These are phyloP conservation scores for Neoitamus cyanurus DNA, from an alignment of 2,888 invertebrate species.

Conservation along the genomic window DNA sequence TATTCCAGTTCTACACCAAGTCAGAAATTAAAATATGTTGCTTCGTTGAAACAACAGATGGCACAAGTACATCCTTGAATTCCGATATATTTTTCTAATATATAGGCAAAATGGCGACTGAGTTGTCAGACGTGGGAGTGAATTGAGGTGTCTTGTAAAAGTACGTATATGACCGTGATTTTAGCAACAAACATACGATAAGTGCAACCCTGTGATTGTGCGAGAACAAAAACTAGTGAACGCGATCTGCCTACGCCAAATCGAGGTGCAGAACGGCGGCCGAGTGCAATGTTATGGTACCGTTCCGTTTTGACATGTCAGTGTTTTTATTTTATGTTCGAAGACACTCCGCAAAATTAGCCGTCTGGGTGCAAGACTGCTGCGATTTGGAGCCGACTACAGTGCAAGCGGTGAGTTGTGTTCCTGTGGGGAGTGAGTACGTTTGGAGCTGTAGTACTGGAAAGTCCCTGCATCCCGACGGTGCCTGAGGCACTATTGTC, in stretches of 20 bases:
- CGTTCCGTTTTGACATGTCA: conserved; percentile 47
- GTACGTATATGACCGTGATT: conserved; percentile 19
- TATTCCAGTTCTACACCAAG: not conserved
- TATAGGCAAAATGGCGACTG: conserved; percentile 47
- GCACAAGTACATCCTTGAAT: not conserved
- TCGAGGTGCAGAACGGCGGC: conserved; percentile 13
- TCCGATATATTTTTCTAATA: conserved; percentile 5
- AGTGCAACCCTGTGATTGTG: not conserved
- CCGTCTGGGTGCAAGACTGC: conserved; percentile 13
- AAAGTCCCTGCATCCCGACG: not conserved
- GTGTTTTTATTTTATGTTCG: conserved; percentile 28
- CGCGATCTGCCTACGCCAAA: not conserved
- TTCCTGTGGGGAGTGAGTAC: not conserved
- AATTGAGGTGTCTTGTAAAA: not conserved
- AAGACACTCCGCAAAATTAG: conserved; percentile 25
- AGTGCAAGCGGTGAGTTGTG: not conserved
- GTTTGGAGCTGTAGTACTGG: not conserved
- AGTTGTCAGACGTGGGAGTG: conserved; percentile 47
- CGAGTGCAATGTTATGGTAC: conserved; percentile 50
- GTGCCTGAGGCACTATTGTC: not conserved
- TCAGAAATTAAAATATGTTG: not conserved
- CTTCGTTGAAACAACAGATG: not conserved
- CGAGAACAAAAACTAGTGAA: not conserved
- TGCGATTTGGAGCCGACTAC: not conserved
- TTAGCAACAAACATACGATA: not conserved